phyloP scores from a whole-genome alignment of 2,888 invertebrate genomes.

The Thera obeliscata region DNA sequence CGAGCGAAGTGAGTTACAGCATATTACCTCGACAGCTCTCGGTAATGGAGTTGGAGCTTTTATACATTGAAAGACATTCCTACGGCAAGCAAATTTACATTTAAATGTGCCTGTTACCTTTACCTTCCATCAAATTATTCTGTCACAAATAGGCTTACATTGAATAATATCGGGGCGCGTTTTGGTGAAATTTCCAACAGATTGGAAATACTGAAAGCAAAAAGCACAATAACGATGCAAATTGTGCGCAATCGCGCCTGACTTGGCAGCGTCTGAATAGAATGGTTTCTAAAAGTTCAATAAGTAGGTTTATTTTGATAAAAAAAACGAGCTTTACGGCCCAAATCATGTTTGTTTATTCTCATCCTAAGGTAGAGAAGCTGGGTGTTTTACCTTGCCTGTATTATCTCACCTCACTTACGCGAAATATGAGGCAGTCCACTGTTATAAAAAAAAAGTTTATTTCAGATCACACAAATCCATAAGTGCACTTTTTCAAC shows the following conservation, averaged over 20 bases:
- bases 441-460: too few relatives aligned
- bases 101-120: slow-evolving; percentile 28
- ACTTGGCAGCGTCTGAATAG: slow-evolving; percentile 38
- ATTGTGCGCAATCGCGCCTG: slow-evolving; percentile 33
- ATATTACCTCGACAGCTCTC: slow-evolving; percentile 49
- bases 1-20: slow-evolving; percentile 48
- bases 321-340: too few relatives aligned
- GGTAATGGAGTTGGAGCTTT: slow-evolving; percentile 45
- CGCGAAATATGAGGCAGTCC: too few relatives aligned
- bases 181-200: slow-evolving; percentile 27
- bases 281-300: background rate
- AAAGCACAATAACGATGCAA: slow-evolving; percentile 35
- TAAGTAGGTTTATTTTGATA: too few relatives aligned
- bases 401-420: too few relatives aligned
- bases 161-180: slow-evolving; percentile 12
- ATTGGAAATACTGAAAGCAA: slow-evolving; percentile 27
- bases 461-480: too few relatives aligned
- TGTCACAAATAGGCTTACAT: slow-evolving; percentile 21
- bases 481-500: too few relatives aligned
- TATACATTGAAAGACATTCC: slow-evolving; percentile 42
- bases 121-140: slow-evolving; percentile 20
- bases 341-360: too few relatives aligned
- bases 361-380: too few relatives aligned
- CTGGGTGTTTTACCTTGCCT: too few relatives aligned
- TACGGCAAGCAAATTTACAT: slow-evolving; percentile 26